Evolutionary conservation across 2,113 vertebrate genomes (phyloP).

Genomic region (Gymnorhina tibicen): DNA sequence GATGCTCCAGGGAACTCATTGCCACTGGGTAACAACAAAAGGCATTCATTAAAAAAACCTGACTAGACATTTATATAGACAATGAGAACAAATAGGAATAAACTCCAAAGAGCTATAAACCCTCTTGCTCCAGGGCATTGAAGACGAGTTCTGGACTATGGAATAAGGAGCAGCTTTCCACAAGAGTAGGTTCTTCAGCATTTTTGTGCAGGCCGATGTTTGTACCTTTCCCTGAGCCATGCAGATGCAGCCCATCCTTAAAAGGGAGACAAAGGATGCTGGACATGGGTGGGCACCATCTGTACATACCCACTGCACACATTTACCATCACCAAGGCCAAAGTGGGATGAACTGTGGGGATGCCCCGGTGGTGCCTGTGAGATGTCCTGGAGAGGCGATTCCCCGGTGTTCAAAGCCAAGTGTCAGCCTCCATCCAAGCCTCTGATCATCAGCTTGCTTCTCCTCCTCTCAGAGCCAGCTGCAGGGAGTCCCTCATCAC

Average conservation of each 20-base stretch:
- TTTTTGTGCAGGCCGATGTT: not conserved
- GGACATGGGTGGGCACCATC: not conserved
- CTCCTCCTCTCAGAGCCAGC: not conserved
- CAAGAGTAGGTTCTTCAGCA: not conserved
- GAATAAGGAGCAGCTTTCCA: not conserved
- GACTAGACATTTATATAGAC: not conserved
- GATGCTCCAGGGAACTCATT: not conserved
- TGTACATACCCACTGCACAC: no score
- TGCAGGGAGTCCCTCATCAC: not conserved
- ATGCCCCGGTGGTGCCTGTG: rapidly evolving
- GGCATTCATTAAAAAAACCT: not conserved
- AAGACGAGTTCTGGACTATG: not conserved
- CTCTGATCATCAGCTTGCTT: not conserved
- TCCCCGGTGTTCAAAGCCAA: not conserved
- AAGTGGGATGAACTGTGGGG: not conserved
- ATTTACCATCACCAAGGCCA: not conserved
- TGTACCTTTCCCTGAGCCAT: not conserved
- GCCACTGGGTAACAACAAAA: not conserved
- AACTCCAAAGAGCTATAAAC: not conserved
- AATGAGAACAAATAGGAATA: not conserved
- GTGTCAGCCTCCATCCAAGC: not conserved
- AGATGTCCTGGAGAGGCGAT: not conserved
- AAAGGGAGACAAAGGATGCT: not conserved
- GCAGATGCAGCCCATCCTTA: rapidly evolving
- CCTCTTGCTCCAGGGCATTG: not conserved